A percentile compares a stretch with the other conserved stretches of the same genome.
These are phyloP conservation scores for Sialis lutaria DNA, from an alignment of 2,888 invertebrate species.

Conservation along the genomic window DNA sequence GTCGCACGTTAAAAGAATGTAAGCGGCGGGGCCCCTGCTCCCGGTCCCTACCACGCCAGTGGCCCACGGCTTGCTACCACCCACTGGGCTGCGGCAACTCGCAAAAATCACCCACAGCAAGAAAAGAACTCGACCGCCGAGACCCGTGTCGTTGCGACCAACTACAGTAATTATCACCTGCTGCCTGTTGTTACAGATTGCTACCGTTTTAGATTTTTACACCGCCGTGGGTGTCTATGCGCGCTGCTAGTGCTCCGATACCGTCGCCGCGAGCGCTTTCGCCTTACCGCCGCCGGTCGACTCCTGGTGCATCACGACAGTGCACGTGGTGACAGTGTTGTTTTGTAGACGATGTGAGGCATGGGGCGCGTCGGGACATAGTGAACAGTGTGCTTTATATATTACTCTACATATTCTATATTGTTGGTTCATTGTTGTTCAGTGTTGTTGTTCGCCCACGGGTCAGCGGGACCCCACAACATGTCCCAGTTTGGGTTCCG, in stretches of 20 bases:
- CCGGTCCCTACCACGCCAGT: slow-evolving; percentile 15
- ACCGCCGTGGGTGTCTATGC: not conserved
- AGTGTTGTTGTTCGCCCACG: not conserved
- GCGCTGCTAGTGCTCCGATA: not conserved
- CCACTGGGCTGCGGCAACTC: slow-evolving; percentile 34
- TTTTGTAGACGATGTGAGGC: not conserved
- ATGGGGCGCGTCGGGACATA: not conserved
- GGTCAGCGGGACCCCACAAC: slow-evolving; percentile 21
- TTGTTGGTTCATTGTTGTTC: not conserved
- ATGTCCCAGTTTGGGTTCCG: slow-evolving; percentile 51
- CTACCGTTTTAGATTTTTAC: not conserved
- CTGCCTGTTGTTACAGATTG: slow-evolving; percentile 17
- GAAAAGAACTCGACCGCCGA: slow-evolving; percentile 32
- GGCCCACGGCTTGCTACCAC: slow-evolving; percentile 36
- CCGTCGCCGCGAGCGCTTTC: not conserved
- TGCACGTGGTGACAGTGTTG: not conserved
- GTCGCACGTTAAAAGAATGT: slow-evolving; percentile 1
- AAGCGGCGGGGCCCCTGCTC: slow-evolving; percentile 6
- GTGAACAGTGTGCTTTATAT: slow-evolving; percentile 1
- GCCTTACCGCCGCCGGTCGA: not conserved
- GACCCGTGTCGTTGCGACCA: slow-evolving; percentile 6
- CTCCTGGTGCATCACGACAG: not conserved
- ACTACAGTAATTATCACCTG: slow-evolving; percentile 29
- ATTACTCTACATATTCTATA: not conserved
- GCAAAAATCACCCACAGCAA: slow-evolving; percentile 22